These are phyloP conservation scores for Peromyscus californicus DNA, from an alignment of 2,113 vertebrate genomes.

Conservation along the genomic window DNA sequence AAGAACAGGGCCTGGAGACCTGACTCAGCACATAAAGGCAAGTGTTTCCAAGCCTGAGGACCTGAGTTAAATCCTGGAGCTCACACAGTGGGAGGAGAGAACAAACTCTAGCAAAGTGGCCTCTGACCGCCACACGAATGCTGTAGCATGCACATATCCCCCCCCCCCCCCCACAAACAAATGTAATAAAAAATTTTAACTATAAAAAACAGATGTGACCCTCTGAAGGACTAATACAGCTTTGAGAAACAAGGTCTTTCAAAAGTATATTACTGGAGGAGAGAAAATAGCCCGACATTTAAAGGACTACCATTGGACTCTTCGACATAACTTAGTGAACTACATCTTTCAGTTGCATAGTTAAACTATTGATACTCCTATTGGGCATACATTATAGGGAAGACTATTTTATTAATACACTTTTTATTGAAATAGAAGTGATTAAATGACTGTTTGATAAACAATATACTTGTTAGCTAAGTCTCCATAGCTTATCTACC, in stretches of 20 bases:
- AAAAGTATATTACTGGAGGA: not conserved
- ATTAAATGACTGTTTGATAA: not conserved
- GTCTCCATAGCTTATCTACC: not conserved
- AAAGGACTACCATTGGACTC: not conserved
- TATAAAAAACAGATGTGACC: not conserved
- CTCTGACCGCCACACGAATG: too few relatives aligned
- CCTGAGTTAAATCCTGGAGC: too few relatives aligned
- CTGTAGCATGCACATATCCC: not conserved
- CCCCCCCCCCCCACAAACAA: not conserved
- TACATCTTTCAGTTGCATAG: not conserved
- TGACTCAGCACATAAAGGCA: not conserved
- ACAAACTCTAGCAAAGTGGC: not conserved
- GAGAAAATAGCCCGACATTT: not conserved
- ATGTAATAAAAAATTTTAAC: not conserved
- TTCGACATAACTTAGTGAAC: not conserved
- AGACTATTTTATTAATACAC: not conserved
- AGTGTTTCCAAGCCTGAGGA: not conserved
- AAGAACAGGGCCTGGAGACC: not conserved
- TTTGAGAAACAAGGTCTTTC: not conserved
- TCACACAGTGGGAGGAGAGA: not conserved
- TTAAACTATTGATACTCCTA: not conserved
- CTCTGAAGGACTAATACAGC: too few relatives aligned
- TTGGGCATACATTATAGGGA: not conserved
- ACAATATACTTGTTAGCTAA: not conserved
- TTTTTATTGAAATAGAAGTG: slow-evolving; percentile 37